Percentiles rank a stretch among this genome's conserved stretches.
Conservation (phyloP, 2,113 vertebrate species). For the Melozone crissalis region DNA sequence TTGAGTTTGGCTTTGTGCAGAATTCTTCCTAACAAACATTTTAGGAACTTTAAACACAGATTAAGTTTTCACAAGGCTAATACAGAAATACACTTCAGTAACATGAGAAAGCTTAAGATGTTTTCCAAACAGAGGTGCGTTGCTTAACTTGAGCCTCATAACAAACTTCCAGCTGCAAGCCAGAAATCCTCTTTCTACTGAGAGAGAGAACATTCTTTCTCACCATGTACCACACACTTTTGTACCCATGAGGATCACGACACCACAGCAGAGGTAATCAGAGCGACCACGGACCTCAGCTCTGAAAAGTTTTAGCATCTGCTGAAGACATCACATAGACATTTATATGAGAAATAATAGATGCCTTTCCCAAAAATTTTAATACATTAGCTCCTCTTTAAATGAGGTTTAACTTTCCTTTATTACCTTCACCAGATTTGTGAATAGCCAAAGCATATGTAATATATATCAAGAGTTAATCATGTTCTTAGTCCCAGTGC, state of each 20-base stretch:
- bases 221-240: background rate
- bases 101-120: constrained; percentile 18
- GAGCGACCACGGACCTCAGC: background rate
- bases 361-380: background rate
- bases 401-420: background rate
- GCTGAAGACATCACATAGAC: background rate
- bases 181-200: background rate
- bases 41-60: constrained; percentile 39
- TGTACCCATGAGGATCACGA: rapidly evolving
- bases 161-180: background rate
- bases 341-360: background rate
- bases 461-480: background rate
- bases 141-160: background rate
- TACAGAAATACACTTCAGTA: background rate
- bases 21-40: constrained; percentile 14
- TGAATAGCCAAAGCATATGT: background rate
- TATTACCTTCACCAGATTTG: background rate
- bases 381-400: background rate
- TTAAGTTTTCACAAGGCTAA: constrained; percentile 11
- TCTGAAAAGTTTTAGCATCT: background rate
- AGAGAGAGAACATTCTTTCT: background rate
- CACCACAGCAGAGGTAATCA: background rate
- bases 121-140: constrained; percentile 18
- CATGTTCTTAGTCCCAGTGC: background rate
- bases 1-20: background rate